Percentiles rank a stretch among this genome's conserved stretches.
Conservation (phyloP, 2,113 vertebrate species). For the Caracal caracal region DNA sequence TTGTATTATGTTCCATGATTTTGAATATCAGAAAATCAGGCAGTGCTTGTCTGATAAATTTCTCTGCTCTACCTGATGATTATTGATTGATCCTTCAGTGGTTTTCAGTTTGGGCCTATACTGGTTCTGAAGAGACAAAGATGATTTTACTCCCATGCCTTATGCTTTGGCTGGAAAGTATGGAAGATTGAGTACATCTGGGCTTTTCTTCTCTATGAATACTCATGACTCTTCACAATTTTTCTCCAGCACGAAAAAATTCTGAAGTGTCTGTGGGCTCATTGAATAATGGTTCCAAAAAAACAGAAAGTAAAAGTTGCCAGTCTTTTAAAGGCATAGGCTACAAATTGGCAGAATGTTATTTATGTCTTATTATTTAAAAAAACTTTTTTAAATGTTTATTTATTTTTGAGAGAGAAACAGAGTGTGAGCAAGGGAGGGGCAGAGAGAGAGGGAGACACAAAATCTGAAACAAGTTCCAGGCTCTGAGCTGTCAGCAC, state of each 20-base stretch:
- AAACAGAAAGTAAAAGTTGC: background rate
- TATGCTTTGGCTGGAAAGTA: background rate
- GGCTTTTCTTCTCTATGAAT: background rate
- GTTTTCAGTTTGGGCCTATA: background rate
- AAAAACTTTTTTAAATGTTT: no score
- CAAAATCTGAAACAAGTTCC: no score
- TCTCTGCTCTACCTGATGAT: background rate
- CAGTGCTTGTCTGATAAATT: background rate
- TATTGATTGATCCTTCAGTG: background rate
- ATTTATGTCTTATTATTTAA: background rate
- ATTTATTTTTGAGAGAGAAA: no score
- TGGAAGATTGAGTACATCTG: background rate
- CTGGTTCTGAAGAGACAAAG: background rate
- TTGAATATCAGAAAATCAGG: background rate
- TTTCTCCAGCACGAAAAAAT: background rate
- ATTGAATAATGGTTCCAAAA: background rate
- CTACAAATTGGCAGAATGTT: background rate
- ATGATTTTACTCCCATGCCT: background rate
- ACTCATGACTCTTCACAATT: background rate
- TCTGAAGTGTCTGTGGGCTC: background rate
- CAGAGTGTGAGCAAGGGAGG: no score
- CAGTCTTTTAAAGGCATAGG: background rate
- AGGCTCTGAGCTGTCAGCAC: no score
- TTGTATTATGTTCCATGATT: background rate
- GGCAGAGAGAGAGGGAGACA: no score